Evolutionary conservation across 2,797 vertebrate genomes (phyloP).

Genomic region (Decapterus maruadsi): DNA sequence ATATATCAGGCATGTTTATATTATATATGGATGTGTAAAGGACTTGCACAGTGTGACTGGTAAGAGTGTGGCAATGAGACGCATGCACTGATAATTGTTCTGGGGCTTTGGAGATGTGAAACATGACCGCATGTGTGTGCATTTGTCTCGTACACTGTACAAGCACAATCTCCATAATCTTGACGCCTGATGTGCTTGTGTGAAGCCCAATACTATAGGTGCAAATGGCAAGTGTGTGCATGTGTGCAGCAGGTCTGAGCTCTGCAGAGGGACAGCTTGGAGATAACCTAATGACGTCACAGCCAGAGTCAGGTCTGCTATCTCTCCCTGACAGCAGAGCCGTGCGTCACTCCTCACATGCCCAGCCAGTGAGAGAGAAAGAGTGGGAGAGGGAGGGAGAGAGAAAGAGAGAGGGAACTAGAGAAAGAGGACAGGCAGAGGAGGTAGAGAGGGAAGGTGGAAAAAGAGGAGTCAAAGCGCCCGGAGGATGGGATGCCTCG

Average conservation of each 20-base stretch:
- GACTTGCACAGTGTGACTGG: conserved; percentile 22
- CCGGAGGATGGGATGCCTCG: conserved; percentile 61
- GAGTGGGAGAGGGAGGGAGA: conserved; percentile 11
- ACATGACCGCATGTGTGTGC: conserved; percentile 22
- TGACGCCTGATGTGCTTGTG: neutral
- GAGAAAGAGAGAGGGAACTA: conserved; percentile 14
- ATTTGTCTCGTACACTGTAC: conserved; percentile 7
- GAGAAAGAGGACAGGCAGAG: conserved; percentile 22
- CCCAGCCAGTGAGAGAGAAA: conserved; percentile 40
- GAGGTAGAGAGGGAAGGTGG: conserved; percentile 22
- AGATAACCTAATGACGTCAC: conserved; percentile 75
- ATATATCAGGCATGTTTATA: conserved; percentile 24
- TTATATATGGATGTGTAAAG: conserved; percentile 13
- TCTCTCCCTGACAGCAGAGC: conserved; percentile 68
- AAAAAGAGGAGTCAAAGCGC: conserved; percentile 37
- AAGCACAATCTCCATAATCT: conserved; percentile 17
- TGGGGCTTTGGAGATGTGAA: conserved; percentile 24
- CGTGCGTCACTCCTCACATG: conserved; percentile 69
- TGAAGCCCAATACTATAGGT: conserved; percentile 9
- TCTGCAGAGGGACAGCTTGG: conserved; percentile 62
- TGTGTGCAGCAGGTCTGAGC: conserved; percentile 29
- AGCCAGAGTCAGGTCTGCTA: conserved; percentile 61
- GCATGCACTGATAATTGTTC: conserved; percentile 33
- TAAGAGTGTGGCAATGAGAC: conserved; percentile 1
- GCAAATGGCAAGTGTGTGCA: neutral